These are phyloP conservation scores for Perizoma flavofasciatum DNA, from an alignment of 2,888 invertebrate species.

Conservation along the genomic window DNA sequence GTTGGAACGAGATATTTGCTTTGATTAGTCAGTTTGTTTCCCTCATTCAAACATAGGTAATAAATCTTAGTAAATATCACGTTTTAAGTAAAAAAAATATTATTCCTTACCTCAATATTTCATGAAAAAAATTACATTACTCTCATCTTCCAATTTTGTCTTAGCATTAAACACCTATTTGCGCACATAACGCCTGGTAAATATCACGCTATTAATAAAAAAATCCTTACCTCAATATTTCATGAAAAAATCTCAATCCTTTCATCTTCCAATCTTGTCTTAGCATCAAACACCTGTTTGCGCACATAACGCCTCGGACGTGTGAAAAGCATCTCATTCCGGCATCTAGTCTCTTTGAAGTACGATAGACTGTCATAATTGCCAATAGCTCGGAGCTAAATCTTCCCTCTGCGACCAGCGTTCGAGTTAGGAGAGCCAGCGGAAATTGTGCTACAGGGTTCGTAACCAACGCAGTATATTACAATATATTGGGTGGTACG, in stretches of 20 bases:
- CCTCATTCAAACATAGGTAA: too few species aligned
- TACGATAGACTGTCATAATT: constrained; percentile 71
- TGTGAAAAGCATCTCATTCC: constrained; percentile 57
- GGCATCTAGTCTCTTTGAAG: constrained; percentile 66
- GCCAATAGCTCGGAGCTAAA: constrained; percentile 73
- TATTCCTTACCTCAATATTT: constrained; percentile 21
- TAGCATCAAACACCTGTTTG: constrained; percentile 44
- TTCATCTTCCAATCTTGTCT: constrained; percentile 13
- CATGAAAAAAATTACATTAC: constrained; percentile 16
- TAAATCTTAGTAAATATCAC: too few species aligned
- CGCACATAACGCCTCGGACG: constrained; percentile 42
- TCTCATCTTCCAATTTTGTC: constrained; percentile 12
- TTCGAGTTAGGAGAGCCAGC: constrained; percentile 36
- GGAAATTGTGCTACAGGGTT: background rate
- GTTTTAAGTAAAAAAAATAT: too few species aligned
- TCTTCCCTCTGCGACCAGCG: constrained; percentile 41
- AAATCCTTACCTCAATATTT: constrained; percentile 17
- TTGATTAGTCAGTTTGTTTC: too few species aligned
- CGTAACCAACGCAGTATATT: too few species aligned
- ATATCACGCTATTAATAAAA: too few species aligned
- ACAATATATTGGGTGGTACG: too few species aligned
- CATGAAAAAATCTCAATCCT: constrained; percentile 17
- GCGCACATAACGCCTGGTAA: constrained; percentile 41
- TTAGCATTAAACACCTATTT: constrained; percentile 43
- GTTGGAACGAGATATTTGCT: too few species aligned